Evolutionary conservation across 2,888 invertebrate genomes (phyloP).

Genomic region (Nasonovia ribisnigri): DNA sequence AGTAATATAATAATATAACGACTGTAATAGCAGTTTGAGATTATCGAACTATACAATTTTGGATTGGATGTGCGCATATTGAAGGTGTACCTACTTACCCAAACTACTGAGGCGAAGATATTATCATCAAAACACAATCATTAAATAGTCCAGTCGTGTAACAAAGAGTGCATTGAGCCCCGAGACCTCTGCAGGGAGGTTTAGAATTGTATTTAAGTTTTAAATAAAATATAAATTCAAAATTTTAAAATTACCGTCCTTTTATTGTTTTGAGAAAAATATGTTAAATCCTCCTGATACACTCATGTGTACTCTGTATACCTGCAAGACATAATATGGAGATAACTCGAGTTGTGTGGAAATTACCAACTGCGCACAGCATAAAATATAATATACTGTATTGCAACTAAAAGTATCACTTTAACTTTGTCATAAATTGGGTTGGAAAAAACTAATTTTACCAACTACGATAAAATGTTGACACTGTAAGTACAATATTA

Average conservation of each 20-base stretch:
- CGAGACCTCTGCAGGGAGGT: too few species aligned
- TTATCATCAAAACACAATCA: too few species aligned
- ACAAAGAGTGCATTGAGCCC: too few species aligned
- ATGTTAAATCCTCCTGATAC: neutral
- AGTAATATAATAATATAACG: slow-evolving; percentile 4
- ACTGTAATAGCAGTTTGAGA: neutral
- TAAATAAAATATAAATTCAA: neutral
- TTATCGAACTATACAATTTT: neutral
- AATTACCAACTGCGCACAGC: neutral
- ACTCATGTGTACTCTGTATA: neutral
- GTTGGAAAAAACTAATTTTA: neutral
- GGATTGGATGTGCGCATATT: neutral
- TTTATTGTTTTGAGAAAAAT: neutral
- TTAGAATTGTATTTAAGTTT: too few species aligned
- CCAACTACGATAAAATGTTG: too few species aligned
- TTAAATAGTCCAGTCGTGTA: too few species aligned
- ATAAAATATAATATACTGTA: too few species aligned
- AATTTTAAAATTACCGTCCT: neutral
- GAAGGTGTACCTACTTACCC: too few species aligned
- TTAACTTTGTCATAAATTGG: neutral
- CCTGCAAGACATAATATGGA: neutral
- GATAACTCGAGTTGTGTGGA: neutral
- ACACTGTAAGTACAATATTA: too few species aligned
- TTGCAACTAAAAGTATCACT: neutral
- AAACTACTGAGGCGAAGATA: too few species aligned